Evolutionary conservation across 2,113 vertebrate species (phyloP).

Genomic region (Neoarius graeffei): DNA sequence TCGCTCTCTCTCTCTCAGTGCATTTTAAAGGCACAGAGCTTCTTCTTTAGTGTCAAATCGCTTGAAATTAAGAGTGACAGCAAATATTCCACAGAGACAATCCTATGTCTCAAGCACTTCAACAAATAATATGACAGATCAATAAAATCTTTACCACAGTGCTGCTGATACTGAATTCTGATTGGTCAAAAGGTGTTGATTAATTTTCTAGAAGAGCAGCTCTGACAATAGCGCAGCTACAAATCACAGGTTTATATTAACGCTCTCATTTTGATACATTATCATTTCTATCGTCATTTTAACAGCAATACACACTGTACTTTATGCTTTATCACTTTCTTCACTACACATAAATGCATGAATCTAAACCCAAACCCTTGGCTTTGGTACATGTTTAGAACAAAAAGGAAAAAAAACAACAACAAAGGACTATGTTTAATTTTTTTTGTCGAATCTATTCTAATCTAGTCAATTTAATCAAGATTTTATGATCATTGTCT

Average conservation of each 20-base stretch:
- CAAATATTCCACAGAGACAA: background rate
- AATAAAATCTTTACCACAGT: background rate
- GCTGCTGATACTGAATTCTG: background rate
- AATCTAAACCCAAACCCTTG: background rate
- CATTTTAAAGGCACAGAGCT: constrained; percentile 41
- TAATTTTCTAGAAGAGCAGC: background rate
- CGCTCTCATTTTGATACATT: background rate
- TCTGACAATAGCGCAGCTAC: background rate
- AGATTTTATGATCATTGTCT: too few species aligned
- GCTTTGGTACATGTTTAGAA: too few species aligned
- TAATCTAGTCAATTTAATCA: too few species aligned
- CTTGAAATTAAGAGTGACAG: background rate
- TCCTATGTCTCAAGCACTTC: background rate
- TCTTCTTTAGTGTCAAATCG: background rate
- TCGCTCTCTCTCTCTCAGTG: constrained; percentile 8
- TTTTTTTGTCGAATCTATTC: too few species aligned
- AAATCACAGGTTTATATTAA: background rate
- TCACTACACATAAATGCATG: too few species aligned
- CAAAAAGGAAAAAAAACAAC: too few species aligned
- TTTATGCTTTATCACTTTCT: too few species aligned
- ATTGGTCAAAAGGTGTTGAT: background rate
- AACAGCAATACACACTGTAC: background rate
- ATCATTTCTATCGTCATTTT: background rate
- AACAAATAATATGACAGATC: background rate
- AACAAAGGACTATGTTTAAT: too few species aligned